Percentiles rank a stretch among this genome's conserved stretches.
Evolutionary conservation across 23 tunicate genomes (phyloP).

Genomic region (Botrylloides violaceus): DNA sequence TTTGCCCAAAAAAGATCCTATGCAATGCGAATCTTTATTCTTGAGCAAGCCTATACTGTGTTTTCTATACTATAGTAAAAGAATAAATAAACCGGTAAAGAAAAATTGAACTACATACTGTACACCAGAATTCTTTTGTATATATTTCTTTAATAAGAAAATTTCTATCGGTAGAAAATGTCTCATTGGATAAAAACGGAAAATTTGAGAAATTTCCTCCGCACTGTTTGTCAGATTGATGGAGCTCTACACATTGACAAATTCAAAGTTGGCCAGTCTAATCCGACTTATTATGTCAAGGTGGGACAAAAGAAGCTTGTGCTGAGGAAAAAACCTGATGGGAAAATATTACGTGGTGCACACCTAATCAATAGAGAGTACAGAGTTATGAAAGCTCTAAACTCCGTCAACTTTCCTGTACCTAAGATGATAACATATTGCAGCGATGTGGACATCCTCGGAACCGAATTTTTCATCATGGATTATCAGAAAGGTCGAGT

Average conservation of each 20-base stretch:
- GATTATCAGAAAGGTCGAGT: conserved; percentile 67
- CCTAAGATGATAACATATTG: conserved; percentile 61
- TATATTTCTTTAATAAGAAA: too few species aligned
- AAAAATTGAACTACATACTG: too few species aligned
- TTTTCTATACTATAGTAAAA: too few species aligned
- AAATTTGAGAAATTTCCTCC: conserved; percentile 1
- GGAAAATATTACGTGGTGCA: conserved; percentile 71
- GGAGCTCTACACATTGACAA: background rate
- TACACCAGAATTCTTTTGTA: too few species aligned
- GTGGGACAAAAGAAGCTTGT: conserved; percentile 59
- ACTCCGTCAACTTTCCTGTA: conserved; percentile 50
- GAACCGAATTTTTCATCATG: conserved; percentile 77
- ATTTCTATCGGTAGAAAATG: too few species aligned
- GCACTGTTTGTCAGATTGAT: background rate
- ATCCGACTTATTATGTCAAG: conserved; percentile 76
- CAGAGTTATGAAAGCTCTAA: conserved; percentile 61
- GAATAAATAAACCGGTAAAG: too few species aligned
- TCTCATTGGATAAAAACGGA: background rate
- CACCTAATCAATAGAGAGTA: conserved; percentile 85
- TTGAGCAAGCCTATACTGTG: too few species aligned
- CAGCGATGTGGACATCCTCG: conserved; percentile 28
- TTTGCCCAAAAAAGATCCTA: too few species aligned
- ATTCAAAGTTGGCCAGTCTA: conserved; percentile 71
- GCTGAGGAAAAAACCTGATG: conserved; percentile 66
- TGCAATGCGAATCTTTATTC: too few species aligned